Conservation (phyloP, 2,797 vertebrate genomes). For the Acrocephalus scirpaceus region DNA sequence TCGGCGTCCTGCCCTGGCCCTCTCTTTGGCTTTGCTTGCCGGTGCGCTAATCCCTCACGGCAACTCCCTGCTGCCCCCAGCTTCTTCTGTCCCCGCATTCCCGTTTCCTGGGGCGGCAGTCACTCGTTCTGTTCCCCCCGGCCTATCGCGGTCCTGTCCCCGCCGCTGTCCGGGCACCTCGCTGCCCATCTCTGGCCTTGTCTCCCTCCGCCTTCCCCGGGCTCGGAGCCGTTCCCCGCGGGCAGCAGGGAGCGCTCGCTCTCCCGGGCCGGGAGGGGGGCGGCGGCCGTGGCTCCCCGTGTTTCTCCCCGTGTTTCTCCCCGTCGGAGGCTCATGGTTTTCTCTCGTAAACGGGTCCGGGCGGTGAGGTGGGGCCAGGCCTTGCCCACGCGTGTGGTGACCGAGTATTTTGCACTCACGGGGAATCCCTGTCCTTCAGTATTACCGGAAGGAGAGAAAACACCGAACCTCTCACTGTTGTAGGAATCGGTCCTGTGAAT, state of each 20-base stretch:
- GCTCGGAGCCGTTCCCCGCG: not conserved
- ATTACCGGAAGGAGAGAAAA: fast-evolving
- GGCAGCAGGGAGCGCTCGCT: conserved; percentile 71
- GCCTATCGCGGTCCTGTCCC: too few species aligned
- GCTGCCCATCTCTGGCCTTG: fast-evolving
- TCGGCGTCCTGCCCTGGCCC: fast-evolving
- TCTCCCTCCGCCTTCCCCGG: too few species aligned
- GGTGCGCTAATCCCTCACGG: fast-evolving
- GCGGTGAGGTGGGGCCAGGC: not conserved
- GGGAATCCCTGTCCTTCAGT: fast-evolving
- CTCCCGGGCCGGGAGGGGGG: not conserved
- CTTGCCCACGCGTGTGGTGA: not conserved
- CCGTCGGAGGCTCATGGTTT: fast-evolving
- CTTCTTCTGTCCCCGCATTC: too few species aligned
- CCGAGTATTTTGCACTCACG: fast-evolving
- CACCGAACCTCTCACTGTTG: fast-evolving
- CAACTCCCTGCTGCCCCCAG: fast-evolving
- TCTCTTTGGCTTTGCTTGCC: too few species aligned
- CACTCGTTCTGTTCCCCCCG: not conserved
- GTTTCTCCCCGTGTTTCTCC: not conserved
- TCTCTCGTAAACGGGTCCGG: too few species aligned
- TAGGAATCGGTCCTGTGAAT: not conserved
- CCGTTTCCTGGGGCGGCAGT: not conserved
- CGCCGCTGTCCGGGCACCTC: not conserved
- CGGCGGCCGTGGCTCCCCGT: not conserved